Base-by-base conservation (phyloP, 2,113 vertebrate species). In the Melanocharis versteri region DNA sequence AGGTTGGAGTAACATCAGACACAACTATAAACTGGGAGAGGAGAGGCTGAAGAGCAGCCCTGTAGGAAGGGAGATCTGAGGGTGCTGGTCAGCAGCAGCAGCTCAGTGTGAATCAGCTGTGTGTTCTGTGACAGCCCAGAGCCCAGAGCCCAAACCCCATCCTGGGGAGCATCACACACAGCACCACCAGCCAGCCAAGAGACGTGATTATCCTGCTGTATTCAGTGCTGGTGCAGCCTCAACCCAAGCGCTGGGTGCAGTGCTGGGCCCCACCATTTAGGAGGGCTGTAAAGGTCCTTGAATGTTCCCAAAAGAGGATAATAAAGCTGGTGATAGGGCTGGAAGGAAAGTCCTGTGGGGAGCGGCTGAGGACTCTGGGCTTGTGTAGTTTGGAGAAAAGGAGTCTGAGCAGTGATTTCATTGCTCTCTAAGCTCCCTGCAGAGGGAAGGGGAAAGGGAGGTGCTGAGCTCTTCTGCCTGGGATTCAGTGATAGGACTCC, bases 191-290 rank as follows among this genome's bases (percentile, higher is more conserved):
- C 15, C 0, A 0, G 35, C 5, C 40, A 48, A 30, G 28, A 42
- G n/a, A 42, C 0, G 0, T 1, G 35, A 30, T 61, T 30, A 6
- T 61, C 23, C 28, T 2, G 0, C 15, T 64, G 9, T 19, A 14
- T 16, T 42, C 37, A 15, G 9, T 7, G 1, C 11, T 57, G 33
- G 30, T 35, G 42, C 6, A 11, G 66, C 9, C 72, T 13, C 13
- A 23, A 26, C 72, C 23, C 13, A 23, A 26, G 35, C 0, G 0
- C 31, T 56, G 57, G 13, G 6, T 62, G 35, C 48, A 26, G 24
- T 18, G 48, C 65, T 71, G 48, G 30, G 8, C 31, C 42, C 11
- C 21, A 35, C 20, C 26, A 33, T 18, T 42, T 42, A 33, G 50
- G 30, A 50, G 31, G 26, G 5, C 13, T 65, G 4, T 33, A 40